These are phyloP conservation scores for Apamea anceps DNA, from an alignment of 2,888 invertebrate genomes.

Conservation along the genomic window DNA sequence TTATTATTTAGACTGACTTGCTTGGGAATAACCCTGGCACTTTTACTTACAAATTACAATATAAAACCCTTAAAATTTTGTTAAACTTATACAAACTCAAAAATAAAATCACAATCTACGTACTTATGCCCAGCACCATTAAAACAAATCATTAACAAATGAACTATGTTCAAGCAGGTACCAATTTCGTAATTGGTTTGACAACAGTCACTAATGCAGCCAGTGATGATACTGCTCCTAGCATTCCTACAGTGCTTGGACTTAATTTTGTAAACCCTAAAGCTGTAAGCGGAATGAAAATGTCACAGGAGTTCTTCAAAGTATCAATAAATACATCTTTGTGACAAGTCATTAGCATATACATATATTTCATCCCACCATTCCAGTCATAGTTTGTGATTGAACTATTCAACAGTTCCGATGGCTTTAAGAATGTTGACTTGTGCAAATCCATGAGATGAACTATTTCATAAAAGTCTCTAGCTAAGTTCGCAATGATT, in stretches of 20 bases:
- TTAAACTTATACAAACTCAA: slow-evolving; percentile 2
- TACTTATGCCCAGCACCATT: slow-evolving; percentile 62
- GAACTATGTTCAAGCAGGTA: slow-evolving; percentile 86
- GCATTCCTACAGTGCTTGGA: slow-evolving; percentile 93
- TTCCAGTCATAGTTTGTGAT: slow-evolving; percentile 73
- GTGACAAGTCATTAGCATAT: slow-evolving; percentile 79
- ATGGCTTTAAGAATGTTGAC: slow-evolving; percentile 82
- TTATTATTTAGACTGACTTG: slow-evolving; percentile 10
- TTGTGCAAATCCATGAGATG: slow-evolving; percentile 90
- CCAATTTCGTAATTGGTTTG: slow-evolving; percentile 94
- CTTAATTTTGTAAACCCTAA: slow-evolving; percentile 94
- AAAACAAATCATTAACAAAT: slow-evolving; percentile 10
- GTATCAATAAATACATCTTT: slow-evolving; percentile 95
- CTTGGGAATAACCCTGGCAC: slow-evolving; percentile 8
- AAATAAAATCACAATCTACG: slow-evolving; percentile 42
- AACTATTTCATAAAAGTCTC: slow-evolving; percentile 96
- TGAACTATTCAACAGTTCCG: slow-evolving; percentile 80
- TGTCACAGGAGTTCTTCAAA: slow-evolving; percentile 95
- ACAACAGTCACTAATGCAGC: slow-evolving; percentile 94
- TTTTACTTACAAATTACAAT: slow-evolving; percentile 15
- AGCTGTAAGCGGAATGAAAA: slow-evolving; percentile 96
- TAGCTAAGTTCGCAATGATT: slow-evolving; percentile 93
- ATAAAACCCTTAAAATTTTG: neutral
- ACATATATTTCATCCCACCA: slow-evolving; percentile 76
- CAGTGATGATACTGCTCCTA: slow-evolving; percentile 95